Base-by-base conservation (phyloP, 2,113 vertebrate species). In the Oncorhynchus mykiss region DNA sequence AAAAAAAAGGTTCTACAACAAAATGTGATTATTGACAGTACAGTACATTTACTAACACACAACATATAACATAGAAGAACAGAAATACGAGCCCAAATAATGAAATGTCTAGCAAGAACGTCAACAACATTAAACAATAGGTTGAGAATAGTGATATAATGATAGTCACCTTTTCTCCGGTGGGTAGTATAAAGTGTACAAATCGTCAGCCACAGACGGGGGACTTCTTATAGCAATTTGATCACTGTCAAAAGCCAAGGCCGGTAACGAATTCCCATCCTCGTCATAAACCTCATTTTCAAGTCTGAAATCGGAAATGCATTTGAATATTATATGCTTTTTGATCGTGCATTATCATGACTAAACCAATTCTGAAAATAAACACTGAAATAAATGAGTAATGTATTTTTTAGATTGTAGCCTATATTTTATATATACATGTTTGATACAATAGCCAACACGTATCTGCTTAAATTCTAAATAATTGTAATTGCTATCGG, bases 221-320 rank as follows among this genome's bases (percentile, higher is more conserved):
- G 95, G 92, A 87, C 92, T 95, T 71, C 93, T 94, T 70, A 93
- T 88, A 16, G 95, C 92, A 4, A 95, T 87, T 66, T 95, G 94
- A 48, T 95, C 94, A 14, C 89, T 88, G 79, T 96, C 95, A 7
- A 95, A 96, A 78, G 94, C 93, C 89, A 96, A 91, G 82, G 96
- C 95, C 18, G 88, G 92, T 82, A 96, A 91, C 16, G 93, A 93
- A 79, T 95, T 94, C 16, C 95, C 96, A 59, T 95, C 95, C 81
- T 96, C 95, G 78, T 97, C 95, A 78, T 96, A 98, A 71, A 93
- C 91, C 78, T 95, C 95, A 82, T 95, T 94, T 80, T 96, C 96
- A 70, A 96, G 91, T 92, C 96, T 98, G 91, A 31, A 81, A 88
- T 80, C 72, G 76, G 45, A 80, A 75, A 68, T 85, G 18, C 39